These are phyloP conservation scores for Beris chalybata DNA, from an alignment of 2,888 invertebrate genomes.

Conservation along the genomic window DNA sequence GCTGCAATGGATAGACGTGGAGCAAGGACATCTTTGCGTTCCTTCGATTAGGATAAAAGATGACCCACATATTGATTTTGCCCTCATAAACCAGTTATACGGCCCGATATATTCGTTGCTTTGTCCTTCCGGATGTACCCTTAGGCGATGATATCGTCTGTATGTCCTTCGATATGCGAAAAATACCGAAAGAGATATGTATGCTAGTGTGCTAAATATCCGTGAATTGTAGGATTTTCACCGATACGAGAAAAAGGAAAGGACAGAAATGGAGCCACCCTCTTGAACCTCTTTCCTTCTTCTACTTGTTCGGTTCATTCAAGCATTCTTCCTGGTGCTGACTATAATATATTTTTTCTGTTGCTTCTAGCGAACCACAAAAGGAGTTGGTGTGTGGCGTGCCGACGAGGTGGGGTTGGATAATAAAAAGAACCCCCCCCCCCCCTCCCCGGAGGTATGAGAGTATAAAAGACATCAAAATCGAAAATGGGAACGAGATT, in stretches of 20 bases:
- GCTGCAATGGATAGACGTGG: no score
- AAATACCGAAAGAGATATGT: background rate
- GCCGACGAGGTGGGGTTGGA: no score
- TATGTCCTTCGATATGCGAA: background rate
- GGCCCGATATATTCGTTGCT: background rate
- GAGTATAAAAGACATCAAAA: no score
- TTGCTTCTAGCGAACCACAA: background rate
- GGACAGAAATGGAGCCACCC: slow-evolving; percentile 8
- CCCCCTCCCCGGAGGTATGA: no score
- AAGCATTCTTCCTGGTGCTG: background rate
- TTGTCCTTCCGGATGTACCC: slow-evolving; percentile 14
- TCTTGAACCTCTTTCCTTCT: background rate
- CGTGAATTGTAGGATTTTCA: slow-evolving; percentile 7
- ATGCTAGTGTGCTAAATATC: slow-evolving; percentile 14
- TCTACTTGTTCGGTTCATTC: background rate
- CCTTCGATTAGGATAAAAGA: slow-evolving; percentile 36
- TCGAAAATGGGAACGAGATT: no score
- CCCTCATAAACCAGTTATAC: slow-evolving; percentile 34
- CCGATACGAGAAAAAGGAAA: background rate
- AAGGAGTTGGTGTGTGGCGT: no score
- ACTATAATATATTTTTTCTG: slow-evolving; percentile 6
- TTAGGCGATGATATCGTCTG: slow-evolving; percentile 9
- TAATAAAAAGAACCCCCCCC: no score
- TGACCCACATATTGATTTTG: slow-evolving; percentile 35
- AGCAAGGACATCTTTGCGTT: slow-evolving; percentile 18